phyloP scores from a whole-genome alignment of 2,113 vertebrate genomes.

The Rynchops niger region DNA sequence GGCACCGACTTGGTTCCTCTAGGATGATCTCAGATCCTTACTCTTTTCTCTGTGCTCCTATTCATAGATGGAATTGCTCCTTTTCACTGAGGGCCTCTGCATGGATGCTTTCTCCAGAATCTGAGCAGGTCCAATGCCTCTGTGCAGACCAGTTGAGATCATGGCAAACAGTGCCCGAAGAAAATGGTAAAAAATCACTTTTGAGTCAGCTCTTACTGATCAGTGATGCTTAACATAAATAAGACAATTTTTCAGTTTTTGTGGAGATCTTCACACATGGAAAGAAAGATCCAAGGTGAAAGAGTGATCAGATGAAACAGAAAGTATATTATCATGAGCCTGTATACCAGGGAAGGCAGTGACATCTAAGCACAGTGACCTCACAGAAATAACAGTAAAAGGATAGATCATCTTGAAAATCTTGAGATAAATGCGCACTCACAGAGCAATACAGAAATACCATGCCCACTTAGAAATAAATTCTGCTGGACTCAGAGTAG shows the following conservation, averaged over 20 bases:
- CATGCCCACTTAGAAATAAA: background rate
- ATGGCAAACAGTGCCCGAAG: background rate
- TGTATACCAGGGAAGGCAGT: background rate
- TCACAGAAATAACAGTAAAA: background rate
- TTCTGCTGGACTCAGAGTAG: background rate
- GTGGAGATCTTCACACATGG: background rate
- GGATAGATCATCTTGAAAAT: background rate
- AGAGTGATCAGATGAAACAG: background rate
- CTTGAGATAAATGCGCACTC: background rate
- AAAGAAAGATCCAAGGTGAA: background rate
- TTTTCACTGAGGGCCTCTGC: background rate
- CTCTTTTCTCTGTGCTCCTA: background rate
- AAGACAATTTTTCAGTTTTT: background rate
- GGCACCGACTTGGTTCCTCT: background rate
- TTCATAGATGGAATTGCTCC: background rate
- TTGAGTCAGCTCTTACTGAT: background rate
- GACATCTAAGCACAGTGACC: background rate
- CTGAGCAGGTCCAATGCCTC: background rate
- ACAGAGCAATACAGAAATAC: background rate
- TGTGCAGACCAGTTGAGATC: background rate
- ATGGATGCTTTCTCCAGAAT: background rate
- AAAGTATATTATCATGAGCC: background rate
- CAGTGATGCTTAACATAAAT: background rate
- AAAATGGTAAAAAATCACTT: background rate
- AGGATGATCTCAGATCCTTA: background rate